Evolutionary conservation across 2,888 invertebrate species (phyloP), one percentile per base, ranked within the genome.

Genomic region (Tetramorium bicarinatum): DNA sequence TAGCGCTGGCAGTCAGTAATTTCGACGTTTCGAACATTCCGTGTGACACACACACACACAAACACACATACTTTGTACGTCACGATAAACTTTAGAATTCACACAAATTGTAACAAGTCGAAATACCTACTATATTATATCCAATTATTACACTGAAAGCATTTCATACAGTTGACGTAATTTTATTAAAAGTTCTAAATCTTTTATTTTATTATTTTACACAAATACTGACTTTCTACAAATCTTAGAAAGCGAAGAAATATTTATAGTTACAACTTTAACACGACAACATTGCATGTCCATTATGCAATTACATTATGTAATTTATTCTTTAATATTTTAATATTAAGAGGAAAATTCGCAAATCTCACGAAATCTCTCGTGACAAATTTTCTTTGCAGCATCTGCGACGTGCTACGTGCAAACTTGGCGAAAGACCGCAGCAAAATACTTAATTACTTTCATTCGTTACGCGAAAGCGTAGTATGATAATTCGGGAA

Each of bases 401-500:
- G n/a, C 67, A 56, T 54, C 29, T 44, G 62, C 41, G 38, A 13
- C 49, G 7, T 64, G 18, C 13, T 64, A 62, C 49, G 18, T n/a
- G 49, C 67, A 25, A 76, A 4, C 11, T 49, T 47, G 66, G 47
- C 41, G n/a, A 56, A 56, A 38, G 9, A 29, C 34, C 6, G 8
- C 34, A 18, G 13, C 61, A 61, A 75, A 47, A 29, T 49, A 25
- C 41, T 61, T 81, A 76, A 81, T 76, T 81, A 75, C 6, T 9
- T 62, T 7, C 34, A 76, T 72, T 64, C 61, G 81, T 76, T 81
- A 75, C 56, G 34, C 34, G 21, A 79, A 69, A 69, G 52, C 15
- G 54, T 21, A 52, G n/a, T 71, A 79, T 79, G 71, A 21, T 79
- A 79, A 79, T 79, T 79, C 21, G 47, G 18, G 47, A 79, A 79